A percentile compares a stretch with the other conserved stretches of the same genome.
phyloP scores from a whole-genome alignment of 2,113 vertebrate species.

The Coptodon rendalli region DNA sequence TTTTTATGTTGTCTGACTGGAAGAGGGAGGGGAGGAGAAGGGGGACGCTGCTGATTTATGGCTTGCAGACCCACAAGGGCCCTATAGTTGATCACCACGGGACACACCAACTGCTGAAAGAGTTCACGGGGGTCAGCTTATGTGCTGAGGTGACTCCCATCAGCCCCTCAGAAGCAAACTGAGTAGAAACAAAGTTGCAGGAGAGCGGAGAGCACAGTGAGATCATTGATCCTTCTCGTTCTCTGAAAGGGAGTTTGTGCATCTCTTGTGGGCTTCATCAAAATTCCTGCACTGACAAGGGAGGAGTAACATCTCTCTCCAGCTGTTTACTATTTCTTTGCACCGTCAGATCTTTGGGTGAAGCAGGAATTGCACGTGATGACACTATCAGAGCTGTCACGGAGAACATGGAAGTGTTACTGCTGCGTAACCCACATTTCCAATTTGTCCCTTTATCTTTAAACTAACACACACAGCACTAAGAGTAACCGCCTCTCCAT shows the following conservation, averaged over 20 bases:
- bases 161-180: background rate
- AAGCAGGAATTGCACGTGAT: background rate
- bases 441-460: background rate
- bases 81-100: conserved; percentile 4
- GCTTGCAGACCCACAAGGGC: background rate
- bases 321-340: background rate
- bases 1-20: conserved; percentile 18
- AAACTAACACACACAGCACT: background rate
- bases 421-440: background rate
- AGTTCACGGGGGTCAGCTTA: conserved; percentile 27
- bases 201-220: background rate
- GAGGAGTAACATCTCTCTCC: background rate
- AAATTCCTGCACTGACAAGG: background rate
- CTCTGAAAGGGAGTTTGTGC: background rate
- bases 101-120: conserved; percentile 14
- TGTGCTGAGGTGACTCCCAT: background rate
- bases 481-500: background rate
- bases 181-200: background rate
- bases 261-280: background rate
- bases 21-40: background rate
- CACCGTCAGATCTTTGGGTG: background rate
- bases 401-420: background rate
- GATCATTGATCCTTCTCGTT: background rate
- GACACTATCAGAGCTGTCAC: background rate
- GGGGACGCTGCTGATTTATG: conserved; percentile 30